Evolutionary conservation across 2,113 vertebrate species (phyloP), one percentile per base, ranked within the genome.

Genomic region (Gymnarchus niloticus): DNA sequence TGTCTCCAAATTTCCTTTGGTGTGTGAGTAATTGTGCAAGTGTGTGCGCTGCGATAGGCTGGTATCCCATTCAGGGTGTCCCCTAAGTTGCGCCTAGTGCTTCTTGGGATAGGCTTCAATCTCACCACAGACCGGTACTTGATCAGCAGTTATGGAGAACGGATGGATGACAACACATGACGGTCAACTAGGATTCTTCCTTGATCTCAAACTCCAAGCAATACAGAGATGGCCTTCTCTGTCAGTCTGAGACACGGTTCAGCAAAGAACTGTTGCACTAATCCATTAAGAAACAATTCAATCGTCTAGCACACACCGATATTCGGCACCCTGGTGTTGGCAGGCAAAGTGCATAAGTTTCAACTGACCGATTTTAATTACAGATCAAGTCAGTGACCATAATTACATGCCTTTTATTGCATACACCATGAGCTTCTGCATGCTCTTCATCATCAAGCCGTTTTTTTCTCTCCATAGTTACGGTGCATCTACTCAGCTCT

Each of bases 321-420:
- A 21, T 78, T 37, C 76, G 23, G 23, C 19, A 46, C 37, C 5
- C 76, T 23, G 44, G 44, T 48, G 44, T 78, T 48, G 76, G 44
- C 41, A 49, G 41, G 44, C 76, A 23, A n/a, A 48, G 73, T 19
- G 19, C 73, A 78, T 78, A 37, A 44, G 44, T 37, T 78, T 48
- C 44, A 41, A 78, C 44, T 78, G 76, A 78, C 76, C 76, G 76
- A 41, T 78, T 78, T 78, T 78, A 78, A 78, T 78, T 78, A 78
- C 76, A 44, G 76, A 78, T 78, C 37, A 37, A 46, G 41, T 48
- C 37, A 78, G 76, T 48, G 44, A 7, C 76, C 23, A 7, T 78
- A 78, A 78, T 78, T 78, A 78, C 44, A 48, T 46, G 76, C 76
- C 44, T 23, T 78, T 78, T 48, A 78, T 78, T 78, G 23, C 76